Evolutionary conservation across 2,888 invertebrate genomes (phyloP), one percentile per base, ranked within the genome.

Genomic region (Trissoscelio sp.): DNA sequence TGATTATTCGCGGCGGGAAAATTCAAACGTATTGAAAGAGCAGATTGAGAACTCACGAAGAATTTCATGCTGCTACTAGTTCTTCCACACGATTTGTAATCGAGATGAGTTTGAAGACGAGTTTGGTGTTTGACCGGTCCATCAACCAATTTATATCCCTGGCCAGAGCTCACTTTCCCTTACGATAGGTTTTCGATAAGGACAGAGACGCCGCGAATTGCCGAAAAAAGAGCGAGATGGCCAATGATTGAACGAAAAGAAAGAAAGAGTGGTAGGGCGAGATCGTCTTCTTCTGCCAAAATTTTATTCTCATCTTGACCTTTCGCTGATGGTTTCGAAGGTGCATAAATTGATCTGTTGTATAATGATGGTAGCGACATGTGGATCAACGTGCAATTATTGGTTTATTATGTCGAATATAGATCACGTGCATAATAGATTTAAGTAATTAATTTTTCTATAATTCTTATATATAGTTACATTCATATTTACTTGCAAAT

Each of bases 121-220:
- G 85, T 84, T 86, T 86, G 85, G 86, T 84, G 79, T 83, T 82
- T 58, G 74, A 57, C 37, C 57, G 81, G 60, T 55, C 70, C 57
- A 77, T 83, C 78, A 83, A 84, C 74, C 84, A 88, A 89, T 90
- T 90, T 90, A 90, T 90, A 90, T 81, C 78, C 80, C 83, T 83
- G 81, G 70, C 58, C 64, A 78, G 83, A 80, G 84, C 85, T 87
- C 88, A 88, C 89, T 87, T 88, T 86, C 87, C 86, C 85, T 82
- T 75, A 64, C 64, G 57, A 80, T 83, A 75, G 53, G 81, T 80
- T 72, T 60, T 82, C 77, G 60, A 83, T 85, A 83, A 86, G 73
- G 79, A 83, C 60, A 78, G 84, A 80, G 79, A 79, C 20, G 37
- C 34, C 14, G n/a, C 31, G 37, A 14, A 24, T 48, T 31, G 55